phyloP scores from a whole-genome alignment of 1,140 invertebrate species.

The Zaprionus davidi region DNA sequence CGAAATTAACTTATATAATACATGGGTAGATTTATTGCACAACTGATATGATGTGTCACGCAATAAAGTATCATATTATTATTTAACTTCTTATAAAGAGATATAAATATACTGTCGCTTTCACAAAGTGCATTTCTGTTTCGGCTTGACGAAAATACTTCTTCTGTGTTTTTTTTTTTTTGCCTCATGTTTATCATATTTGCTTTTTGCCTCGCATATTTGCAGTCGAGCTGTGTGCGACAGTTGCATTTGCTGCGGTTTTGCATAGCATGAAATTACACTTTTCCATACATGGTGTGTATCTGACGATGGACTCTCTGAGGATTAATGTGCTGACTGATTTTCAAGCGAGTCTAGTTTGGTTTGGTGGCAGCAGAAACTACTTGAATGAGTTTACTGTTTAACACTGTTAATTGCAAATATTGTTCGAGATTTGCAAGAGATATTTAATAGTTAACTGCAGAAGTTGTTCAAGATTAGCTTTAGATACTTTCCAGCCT shows the following conservation, averaged over 20 bases:
- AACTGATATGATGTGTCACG: too few relatives aligned
- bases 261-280: constrained; percentile 49
- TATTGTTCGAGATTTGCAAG: background rate
- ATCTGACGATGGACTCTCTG: background rate
- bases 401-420: background rate
- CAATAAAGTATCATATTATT: too few relatives aligned
- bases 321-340: background rate
- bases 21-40: background rate
- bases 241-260: constrained; percentile 66
- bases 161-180: too few relatives aligned
- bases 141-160: too few relatives aligned
- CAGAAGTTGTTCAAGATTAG: background rate
- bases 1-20: constrained; percentile 3
- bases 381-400: background rate
- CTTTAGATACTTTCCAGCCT: background rate
- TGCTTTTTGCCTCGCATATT: constrained; percentile 5
- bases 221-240: constrained; percentile 5
- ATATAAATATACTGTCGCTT: too few relatives aligned
- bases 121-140: too few relatives aligned
- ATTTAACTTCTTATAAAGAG: too few relatives aligned
- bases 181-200: background rate
- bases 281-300: constrained; percentile 5
- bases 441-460: background rate
- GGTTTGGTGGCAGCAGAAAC: background rate
- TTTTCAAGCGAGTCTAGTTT: background rate